phyloP scores from a whole-genome alignment of 2,888 invertebrate genomes.

The Petrophora chlorosata region DNA sequence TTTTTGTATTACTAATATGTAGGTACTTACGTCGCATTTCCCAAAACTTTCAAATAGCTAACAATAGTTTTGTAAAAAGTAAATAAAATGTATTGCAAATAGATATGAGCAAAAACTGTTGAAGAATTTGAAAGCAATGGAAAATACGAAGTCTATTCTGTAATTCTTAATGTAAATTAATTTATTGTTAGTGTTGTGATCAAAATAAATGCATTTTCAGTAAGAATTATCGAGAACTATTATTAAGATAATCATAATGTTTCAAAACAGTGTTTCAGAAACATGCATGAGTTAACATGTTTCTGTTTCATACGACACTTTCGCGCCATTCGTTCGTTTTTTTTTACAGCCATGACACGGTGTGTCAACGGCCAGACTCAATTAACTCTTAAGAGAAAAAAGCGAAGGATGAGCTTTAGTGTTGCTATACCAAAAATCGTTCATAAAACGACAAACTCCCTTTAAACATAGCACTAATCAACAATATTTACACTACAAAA shows the following conservation, averaged over 20 bases:
- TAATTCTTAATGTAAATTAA: slow-evolving; percentile 21
- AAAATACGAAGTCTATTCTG: slow-evolving; percentile 38
- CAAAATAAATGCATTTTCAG: slow-evolving; percentile 15
- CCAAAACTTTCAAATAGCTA: slow-evolving; percentile 40
- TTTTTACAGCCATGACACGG: not conserved
- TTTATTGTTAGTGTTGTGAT: slow-evolving; percentile 11
- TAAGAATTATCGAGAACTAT: slow-evolving; percentile 20
- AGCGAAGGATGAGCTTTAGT: not conserved
- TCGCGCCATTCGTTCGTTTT: slow-evolving; percentile 3
- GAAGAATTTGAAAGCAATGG: slow-evolving; percentile 37
- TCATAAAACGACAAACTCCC: slow-evolving; percentile 35
- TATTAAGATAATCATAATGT: not conserved
- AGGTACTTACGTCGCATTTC: slow-evolving; percentile 59
- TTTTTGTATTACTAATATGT: slow-evolving; percentile 51
- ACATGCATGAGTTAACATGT: not conserved
- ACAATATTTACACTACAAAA: slow-evolving; percentile 30
- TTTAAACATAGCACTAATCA: slow-evolving; percentile 25
- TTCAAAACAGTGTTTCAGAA: not conserved
- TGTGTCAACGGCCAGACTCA: not conserved
- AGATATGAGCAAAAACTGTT: slow-evolving; percentile 25
- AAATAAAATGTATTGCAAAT: slow-evolving; percentile 30
- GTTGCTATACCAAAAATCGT: slow-evolving; percentile 13
- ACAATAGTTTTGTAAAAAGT: slow-evolving; percentile 34
- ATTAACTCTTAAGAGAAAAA: not conserved
- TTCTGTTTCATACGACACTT: not conserved